Evolutionary conservation across 1,140 invertebrate genomes (phyloP).

Genomic region (Bacillus rossius): DNA sequence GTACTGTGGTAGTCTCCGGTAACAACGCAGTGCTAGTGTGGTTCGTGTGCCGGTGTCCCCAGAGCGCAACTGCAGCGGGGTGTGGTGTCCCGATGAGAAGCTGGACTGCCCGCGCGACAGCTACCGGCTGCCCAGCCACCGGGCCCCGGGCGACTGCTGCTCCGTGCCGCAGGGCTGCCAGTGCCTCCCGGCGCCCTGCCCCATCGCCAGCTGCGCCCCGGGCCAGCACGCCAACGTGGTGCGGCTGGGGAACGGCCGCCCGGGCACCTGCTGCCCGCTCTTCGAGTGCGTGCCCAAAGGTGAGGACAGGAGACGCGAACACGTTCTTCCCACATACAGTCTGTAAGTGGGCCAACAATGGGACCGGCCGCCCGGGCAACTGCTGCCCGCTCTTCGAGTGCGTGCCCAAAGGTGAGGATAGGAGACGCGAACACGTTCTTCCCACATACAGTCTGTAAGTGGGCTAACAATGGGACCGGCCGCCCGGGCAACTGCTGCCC

Average conservation of each 20-base stretch:
- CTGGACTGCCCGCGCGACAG: constrained; percentile 30
- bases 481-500: too few species aligned
- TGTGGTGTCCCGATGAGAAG: constrained; percentile 24
- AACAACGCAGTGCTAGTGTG: too few species aligned
- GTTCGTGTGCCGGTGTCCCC: constrained; percentile 16
- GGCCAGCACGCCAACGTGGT: constrained; percentile 20
- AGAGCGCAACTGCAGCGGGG: constrained; percentile 31
- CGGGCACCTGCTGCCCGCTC: constrained; percentile 34
- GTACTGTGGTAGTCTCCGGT: too few species aligned
- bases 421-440: too few species aligned
- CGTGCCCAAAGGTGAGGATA: too few species aligned
- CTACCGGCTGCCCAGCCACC: constrained; percentile 26
- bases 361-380: too few species aligned
- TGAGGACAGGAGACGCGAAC: not conserved
- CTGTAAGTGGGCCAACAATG: too few species aligned
- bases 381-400: too few species aligned
- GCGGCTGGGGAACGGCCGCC: constrained; percentile 25
- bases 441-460: too few species aligned
- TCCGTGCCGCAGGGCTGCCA: constrained; percentile 27
- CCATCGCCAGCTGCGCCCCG: constrained; percentile 21
- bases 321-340: too few species aligned
- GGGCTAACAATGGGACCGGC: too few species aligned
- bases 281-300: constrained; percentile 27
- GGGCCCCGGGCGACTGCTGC: constrained; percentile 27
- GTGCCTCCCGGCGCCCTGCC: constrained; percentile 26